These are phyloP conservation scores for Mionectes olivaceus DNA, from an alignment of 2,797 vertebrate genomes.

Conservation along the genomic window DNA sequence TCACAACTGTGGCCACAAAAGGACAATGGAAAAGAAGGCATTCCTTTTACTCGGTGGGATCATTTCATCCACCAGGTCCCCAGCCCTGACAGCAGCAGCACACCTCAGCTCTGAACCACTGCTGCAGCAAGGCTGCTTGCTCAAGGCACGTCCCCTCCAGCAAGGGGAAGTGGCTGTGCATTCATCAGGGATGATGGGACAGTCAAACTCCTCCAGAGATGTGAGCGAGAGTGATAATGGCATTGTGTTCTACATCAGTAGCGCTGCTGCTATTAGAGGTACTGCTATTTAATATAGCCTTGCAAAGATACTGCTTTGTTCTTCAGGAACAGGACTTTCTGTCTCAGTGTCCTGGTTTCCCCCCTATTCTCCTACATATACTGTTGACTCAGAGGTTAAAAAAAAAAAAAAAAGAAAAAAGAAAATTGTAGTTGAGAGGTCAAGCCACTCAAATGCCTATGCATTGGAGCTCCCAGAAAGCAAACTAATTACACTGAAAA, in stretches of 20 bases:
- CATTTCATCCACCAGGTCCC: neutral
- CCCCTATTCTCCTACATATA: neutral
- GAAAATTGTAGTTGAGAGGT: neutral
- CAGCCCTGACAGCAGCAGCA: neutral
- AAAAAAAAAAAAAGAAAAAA: neutral
- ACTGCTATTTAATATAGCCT: neutral
- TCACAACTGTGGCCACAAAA: neutral
- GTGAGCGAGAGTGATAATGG: neutral
- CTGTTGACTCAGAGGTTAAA: neutral
- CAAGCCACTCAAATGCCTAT: neutral
- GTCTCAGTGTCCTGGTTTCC: neutral
- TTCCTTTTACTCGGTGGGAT: neutral
- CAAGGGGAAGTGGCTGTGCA: neutral
- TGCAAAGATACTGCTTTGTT: neutral
- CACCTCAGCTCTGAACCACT: neutral
- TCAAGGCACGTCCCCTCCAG: neutral
- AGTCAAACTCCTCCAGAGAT: neutral
- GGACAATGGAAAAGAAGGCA: fast-evolving
- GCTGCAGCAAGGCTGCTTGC: neutral
- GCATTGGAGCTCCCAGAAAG: neutral
- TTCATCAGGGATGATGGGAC: neutral
- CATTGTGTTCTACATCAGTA: neutral
- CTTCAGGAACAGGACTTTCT: neutral
- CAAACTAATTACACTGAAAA: constrained; percentile 12
- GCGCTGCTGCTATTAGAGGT: neutral